phyloP scores from a whole-genome alignment of 2,113 vertebrate species.

The Carassius auratus region DNA sequence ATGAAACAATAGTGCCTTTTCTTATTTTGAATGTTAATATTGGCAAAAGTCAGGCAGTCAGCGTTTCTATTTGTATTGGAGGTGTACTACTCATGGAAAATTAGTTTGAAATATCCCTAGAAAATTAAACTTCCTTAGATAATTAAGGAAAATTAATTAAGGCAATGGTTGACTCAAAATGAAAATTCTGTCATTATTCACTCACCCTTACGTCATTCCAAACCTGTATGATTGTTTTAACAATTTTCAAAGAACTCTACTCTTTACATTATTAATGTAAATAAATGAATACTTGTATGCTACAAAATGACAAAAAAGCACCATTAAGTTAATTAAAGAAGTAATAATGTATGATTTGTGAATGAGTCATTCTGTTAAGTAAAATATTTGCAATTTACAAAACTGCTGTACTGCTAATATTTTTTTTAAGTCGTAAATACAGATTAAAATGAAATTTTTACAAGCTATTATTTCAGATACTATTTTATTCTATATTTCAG shows the following conservation, averaged over 20 bases:
- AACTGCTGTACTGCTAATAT: background rate
- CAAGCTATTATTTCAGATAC: too few species aligned
- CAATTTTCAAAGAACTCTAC: too few species aligned
- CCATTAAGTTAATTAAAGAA: too few species aligned
- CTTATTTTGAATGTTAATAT: slow-evolving; percentile 74
- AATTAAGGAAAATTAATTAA: slow-evolving; percentile 17
- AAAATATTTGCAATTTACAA: too few species aligned
- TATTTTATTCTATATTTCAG: too few species aligned
- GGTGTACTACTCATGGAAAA: slow-evolving; percentile 61
- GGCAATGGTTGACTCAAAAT: background rate
- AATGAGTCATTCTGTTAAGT: too few species aligned
- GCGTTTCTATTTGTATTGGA: slow-evolving; percentile 65
- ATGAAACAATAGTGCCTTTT: slow-evolving; percentile 72
- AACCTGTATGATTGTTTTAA: background rate
- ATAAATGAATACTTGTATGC: too few species aligned
- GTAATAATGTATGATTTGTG: too few species aligned
- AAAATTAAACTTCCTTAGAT: background rate
- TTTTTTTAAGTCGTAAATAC: background rate
- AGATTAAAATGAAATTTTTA: background rate
- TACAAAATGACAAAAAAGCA: too few species aligned
- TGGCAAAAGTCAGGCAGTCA: slow-evolving; percentile 67
- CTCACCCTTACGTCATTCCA: background rate
- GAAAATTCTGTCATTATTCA: background rate
- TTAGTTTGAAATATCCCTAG: slow-evolving; percentile 56
- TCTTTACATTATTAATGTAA: too few species aligned